Evolutionary conservation across 64 coral and sea anemone genomes (phyloP).

Genomic region (Dendrophyllia cribrosa): DNA sequence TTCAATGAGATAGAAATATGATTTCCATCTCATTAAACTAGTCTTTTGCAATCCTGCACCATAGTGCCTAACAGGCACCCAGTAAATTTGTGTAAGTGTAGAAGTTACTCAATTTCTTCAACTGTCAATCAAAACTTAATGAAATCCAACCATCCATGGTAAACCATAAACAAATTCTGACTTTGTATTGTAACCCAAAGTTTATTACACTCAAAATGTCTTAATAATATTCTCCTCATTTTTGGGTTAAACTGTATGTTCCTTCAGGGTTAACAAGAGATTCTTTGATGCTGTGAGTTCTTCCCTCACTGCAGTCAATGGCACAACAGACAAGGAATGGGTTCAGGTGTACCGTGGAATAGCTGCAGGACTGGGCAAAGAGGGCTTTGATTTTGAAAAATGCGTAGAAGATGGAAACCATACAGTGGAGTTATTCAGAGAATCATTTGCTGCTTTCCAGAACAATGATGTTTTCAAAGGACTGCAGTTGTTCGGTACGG

Average conservation of each 20-base stretch:
- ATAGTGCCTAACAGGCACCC: too few relatives aligned
- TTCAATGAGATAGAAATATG: too few relatives aligned
- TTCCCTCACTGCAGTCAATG: slow-evolving; percentile 57
- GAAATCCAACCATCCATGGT: too few relatives aligned
- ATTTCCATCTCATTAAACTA: too few relatives aligned
- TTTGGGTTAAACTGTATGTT: neutral
- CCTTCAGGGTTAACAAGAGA: slow-evolving; percentile 73
- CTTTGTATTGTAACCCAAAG: too few relatives aligned
- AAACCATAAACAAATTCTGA: too few relatives aligned
- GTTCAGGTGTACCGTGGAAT: slow-evolving; percentile 84
- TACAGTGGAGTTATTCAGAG: slow-evolving; percentile 71
- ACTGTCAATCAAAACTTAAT: too few relatives aligned
- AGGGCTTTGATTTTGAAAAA: slow-evolving; percentile 76
- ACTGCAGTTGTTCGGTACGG: slow-evolving; percentile 68
- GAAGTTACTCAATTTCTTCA: too few relatives aligned
- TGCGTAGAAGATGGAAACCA: slow-evolving; percentile 89
- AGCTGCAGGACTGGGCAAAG: slow-evolving; percentile 73
- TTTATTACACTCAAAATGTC: too few relatives aligned
- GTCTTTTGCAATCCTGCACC: too few relatives aligned
- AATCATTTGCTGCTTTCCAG: slow-evolving; percentile 86
- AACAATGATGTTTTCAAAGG: slow-evolving; percentile 73
- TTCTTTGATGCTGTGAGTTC: slow-evolving; percentile 82
- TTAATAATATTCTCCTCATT: too few relatives aligned
- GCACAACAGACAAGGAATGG: slow-evolving; percentile 75
- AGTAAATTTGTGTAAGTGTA: too few relatives aligned